Evolutionary conservation across 2,113 vertebrate genomes (phyloP).

Genomic region (Saimiri boliviensis): DNA sequence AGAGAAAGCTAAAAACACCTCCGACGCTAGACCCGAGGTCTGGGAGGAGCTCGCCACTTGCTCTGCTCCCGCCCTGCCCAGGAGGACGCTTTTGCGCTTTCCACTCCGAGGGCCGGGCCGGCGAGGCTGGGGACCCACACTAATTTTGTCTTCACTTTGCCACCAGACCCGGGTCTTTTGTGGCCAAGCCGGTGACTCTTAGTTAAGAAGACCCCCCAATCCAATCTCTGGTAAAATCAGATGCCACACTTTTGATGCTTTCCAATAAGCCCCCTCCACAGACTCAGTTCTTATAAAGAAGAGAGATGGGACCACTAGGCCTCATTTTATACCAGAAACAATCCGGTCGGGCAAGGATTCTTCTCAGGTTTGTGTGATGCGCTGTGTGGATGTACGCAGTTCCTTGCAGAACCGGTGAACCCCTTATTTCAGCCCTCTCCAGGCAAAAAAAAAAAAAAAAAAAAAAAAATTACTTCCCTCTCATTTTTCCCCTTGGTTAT

Average conservation of each 20-base stretch:
- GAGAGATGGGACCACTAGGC: not conserved
- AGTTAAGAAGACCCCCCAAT: not conserved
- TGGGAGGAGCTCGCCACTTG: not conserved
- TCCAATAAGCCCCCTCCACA: not conserved
- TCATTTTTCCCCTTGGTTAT: not conserved
- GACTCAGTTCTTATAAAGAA: not conserved
- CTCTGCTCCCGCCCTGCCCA: not conserved
- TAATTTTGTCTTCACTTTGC: not conserved
- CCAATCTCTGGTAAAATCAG: not conserved
- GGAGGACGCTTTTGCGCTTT: too few relatives aligned
- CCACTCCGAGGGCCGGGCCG: not conserved
- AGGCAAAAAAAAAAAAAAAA: too few relatives aligned
- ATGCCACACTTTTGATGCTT: not conserved
- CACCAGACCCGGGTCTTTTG: not conserved
- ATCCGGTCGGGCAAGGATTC: accelerated
- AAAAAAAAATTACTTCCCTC: not conserved
- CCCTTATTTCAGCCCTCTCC: not conserved
- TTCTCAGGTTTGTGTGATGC: accelerated
- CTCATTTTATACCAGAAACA: not conserved
- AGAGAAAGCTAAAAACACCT: not conserved
- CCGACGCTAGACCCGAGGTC: not conserved
- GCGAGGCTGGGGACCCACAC: not conserved
- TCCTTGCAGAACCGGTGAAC: not conserved
- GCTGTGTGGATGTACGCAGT: accelerated
- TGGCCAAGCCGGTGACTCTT: not conserved